Evolutionary conservation across 2,797 vertebrate species (phyloP), one percentile per base, ranked within the genome.

Genomic region (Delichon dasypus): DNA sequence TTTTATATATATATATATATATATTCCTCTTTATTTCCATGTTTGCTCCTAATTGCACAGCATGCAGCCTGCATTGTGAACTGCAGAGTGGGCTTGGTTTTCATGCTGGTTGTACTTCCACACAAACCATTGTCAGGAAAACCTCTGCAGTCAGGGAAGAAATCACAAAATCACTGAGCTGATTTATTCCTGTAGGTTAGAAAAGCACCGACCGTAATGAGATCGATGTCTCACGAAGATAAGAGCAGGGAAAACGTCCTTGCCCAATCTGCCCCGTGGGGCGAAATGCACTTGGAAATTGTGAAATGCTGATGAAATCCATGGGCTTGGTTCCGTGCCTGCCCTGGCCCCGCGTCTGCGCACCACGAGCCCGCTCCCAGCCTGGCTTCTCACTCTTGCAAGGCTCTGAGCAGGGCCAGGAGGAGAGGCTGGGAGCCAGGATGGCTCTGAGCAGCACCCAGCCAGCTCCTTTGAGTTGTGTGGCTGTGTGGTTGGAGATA

Each of bases 401-500:
- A n/a, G 81, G 89, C 89, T 93, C 65, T 61, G 79, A 67, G 87
- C 85, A 34, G 54, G 72, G 73, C 92, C 89, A 36, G 25, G 68
- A 72, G 48, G 42, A 81, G 66, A 55, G 51, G 19, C 75, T 75
- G 87, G 84, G 68, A 83, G 86, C 16, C 1, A 70, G 62, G 16
- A 53, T 45, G 44, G 50, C 55, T 14, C 22, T 25, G 72, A 94
- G 82, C 85, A 47, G 81, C 85, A n/a, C 51, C 55, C 64, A 89
- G 45, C 16, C 65, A 30, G 13, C 19, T 55, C 73, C 89, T 97
- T 70, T 86, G 78, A 78, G 47, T 77, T 13, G 40, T 61, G 4
- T 58, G 80, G 32, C 85, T 95, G 92, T 48, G 87, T 74, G 91
- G 61, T 60, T 94, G 93, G 5, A 95, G 95, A 96, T 95, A 93